Evolutionary conservation across 2,797 vertebrate species (phyloP).

Genomic region (Nothura maculosa): DNA sequence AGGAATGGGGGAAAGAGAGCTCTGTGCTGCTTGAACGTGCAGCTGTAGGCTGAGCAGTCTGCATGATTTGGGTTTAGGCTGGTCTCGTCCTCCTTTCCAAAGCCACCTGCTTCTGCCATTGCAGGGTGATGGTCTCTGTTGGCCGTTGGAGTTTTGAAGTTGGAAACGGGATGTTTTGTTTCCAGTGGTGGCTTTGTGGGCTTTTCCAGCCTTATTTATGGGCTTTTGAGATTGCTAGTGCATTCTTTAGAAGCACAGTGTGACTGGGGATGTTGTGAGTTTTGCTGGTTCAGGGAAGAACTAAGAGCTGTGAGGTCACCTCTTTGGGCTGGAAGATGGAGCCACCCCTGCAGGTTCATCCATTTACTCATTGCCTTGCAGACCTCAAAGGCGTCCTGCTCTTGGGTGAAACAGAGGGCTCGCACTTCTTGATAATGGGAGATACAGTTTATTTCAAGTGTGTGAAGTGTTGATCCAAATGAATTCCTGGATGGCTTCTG

Average conservation of each 20-base stretch:
- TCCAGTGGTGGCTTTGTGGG: background rate
- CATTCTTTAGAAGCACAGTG: background rate
- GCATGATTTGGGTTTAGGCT: background rate
- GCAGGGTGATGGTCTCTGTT: fast-evolving
- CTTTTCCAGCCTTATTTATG: background rate
- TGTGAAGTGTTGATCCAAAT: background rate
- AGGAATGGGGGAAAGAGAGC: too few relatives aligned
- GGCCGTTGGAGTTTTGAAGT: background rate
- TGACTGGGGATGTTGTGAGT: background rate
- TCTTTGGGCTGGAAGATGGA: background rate
- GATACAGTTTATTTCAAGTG: background rate
- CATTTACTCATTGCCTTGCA: background rate
- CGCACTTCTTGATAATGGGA: background rate
- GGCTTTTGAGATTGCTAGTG: fast-evolving
- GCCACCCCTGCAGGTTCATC: background rate
- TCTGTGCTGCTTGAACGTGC: fast-evolving
- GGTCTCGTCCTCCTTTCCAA: background rate
- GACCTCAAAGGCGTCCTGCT: background rate
- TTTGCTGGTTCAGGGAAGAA: background rate
- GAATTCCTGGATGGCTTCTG: background rate
- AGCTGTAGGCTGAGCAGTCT: background rate
- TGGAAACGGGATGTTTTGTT: background rate
- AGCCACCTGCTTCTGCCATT: background rate
- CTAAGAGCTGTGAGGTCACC: background rate
- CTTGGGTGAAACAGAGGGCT: fast-evolving